phyloP scores from a whole-genome alignment of 2,888 invertebrate genomes.

The Phorcus lineatus region DNA sequence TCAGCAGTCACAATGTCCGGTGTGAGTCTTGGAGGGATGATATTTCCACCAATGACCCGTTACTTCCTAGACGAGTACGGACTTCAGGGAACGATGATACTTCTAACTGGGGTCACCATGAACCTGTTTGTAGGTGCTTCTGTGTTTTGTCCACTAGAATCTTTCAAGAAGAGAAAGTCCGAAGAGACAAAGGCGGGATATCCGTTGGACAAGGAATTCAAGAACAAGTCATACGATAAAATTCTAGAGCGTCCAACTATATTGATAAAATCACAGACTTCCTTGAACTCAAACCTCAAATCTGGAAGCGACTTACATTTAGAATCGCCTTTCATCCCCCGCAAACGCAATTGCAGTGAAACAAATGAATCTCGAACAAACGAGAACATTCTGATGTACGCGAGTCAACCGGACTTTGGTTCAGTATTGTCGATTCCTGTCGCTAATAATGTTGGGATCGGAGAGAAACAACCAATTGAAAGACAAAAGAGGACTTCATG shows the following conservation, averaged over 20 bases:
- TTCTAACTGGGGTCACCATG: background rate
- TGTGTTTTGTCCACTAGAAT: background rate
- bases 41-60: background rate
- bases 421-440: background rate
- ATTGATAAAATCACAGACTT: no score
- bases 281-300: no score
- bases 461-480: no score
- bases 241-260: background rate
- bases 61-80: background rate
- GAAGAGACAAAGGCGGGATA: background rate
- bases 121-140: background rate
- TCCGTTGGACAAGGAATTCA: no score
- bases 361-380: background rate
- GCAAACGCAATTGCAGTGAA: background rate
- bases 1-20: background rate
- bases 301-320: no score
- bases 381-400: background rate
- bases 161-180: background rate
- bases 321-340: background rate
- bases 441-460: no score
- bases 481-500: background rate
- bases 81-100: background rate
- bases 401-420: background rate
- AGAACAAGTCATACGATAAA: background rate
- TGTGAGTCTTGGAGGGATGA: background rate